These are phyloP conservation scores for Sphaerophoria taeniata DNA, from an alignment of 2,888 invertebrate genomes.

Conservation along the genomic window DNA sequence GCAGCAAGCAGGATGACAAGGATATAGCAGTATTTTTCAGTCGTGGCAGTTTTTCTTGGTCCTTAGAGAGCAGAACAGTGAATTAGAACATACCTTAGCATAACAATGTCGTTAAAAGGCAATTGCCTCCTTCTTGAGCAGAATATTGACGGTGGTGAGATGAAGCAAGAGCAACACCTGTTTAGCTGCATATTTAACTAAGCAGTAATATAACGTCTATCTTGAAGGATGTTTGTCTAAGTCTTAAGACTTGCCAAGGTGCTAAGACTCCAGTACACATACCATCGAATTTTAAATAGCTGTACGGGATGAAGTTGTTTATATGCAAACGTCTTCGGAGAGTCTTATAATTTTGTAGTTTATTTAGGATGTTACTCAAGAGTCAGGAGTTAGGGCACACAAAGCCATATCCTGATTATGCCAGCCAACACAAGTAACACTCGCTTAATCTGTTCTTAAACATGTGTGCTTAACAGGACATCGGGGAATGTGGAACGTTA, in stretches of 20 bases:
- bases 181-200: slow-evolving; percentile 34
- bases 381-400: background rate
- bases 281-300: slow-evolving; percentile 32
- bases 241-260: slow-evolving; percentile 34
- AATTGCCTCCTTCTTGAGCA: slow-evolving; percentile 60
- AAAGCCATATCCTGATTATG: slow-evolving; percentile 9
- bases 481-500: background rate
- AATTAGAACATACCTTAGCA: slow-evolving; percentile 57
- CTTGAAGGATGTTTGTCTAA: slow-evolving; percentile 48
- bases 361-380: slow-evolving; percentile 44
- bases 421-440: background rate
- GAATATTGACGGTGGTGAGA: slow-evolving; percentile 18
- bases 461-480: slow-evolving; percentile 25
- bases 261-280: background rate
- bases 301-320: slow-evolving; percentile 62
- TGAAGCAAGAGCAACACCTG: slow-evolving; percentile 23
- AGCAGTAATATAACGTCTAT: slow-evolving; percentile 10
- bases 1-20: background rate
- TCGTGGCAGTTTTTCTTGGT: slow-evolving; percentile 34
- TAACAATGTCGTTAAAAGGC: slow-evolving; percentile 60
- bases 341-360: slow-evolving; percentile 47
- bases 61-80: slow-evolving; percentile 25
- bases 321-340: slow-evolving; percentile 60
- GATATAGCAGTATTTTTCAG: background rate
- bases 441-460: slow-evolving; percentile 12